phyloP scores from a whole-genome alignment of 2,797 vertebrate species.

The Leptoclinus maculatus region DNA sequence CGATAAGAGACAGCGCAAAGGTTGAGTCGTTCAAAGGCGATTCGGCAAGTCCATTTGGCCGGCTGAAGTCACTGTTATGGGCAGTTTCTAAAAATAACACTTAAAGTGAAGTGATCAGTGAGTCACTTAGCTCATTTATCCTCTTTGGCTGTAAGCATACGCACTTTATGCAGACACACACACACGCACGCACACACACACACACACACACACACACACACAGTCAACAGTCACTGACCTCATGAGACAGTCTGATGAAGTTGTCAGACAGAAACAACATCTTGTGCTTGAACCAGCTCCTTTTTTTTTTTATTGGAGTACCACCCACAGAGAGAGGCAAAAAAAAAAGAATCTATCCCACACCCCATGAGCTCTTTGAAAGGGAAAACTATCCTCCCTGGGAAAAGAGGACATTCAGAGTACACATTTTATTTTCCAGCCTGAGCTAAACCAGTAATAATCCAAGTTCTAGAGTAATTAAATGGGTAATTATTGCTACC shows the following conservation, averaged over 20 bases:
- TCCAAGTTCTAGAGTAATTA: not conserved
- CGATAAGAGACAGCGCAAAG: conserved; percentile 46
- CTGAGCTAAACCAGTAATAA: conserved; percentile 8
- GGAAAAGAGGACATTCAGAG: conserved; percentile 26
- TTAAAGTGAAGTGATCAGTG: conserved; percentile 35
- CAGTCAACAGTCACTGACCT: conserved; percentile 52
- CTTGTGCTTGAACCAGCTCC: conserved; percentile 25
- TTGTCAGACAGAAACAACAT: conserved; percentile 58
- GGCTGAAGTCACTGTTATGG: conserved; percentile 17
- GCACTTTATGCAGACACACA: conserved; percentile 36
- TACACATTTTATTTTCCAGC: conserved; percentile 12
- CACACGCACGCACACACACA: conserved; percentile 40
- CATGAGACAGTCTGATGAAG: conserved; percentile 59
- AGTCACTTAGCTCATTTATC: conserved; percentile 51
- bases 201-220: conserved; percentile 33
- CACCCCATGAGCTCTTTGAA: conserved; percentile 30
- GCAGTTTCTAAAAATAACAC: conserved; percentile 48
- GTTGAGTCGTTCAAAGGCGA: conserved; percentile 41
- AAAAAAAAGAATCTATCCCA: conserved; percentile 34
- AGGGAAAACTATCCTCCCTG: conserved; percentile 31
- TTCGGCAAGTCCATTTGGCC: conserved; percentile 14
- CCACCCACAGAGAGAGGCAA: conserved; percentile 48
- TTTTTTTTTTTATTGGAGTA: conserved; percentile 18
- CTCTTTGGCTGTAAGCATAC: conserved; percentile 33
- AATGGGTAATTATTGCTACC: not conserved